These are phyloP conservation scores for Anoura caudifer DNA, from an alignment of 2,113 vertebrate species.

Conservation along the genomic window DNA sequence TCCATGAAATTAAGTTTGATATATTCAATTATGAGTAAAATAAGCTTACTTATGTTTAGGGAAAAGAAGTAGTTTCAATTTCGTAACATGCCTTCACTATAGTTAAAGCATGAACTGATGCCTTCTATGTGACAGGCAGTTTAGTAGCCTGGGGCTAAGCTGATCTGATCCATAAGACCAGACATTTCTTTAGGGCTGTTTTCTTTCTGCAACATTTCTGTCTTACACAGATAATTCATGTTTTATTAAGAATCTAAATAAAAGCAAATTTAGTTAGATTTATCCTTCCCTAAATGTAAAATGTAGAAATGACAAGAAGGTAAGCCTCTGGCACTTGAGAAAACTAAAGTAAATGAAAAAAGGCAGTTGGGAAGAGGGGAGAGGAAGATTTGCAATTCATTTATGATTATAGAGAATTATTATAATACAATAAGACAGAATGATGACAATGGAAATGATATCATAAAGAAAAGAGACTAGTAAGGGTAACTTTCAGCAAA, in stretches of 20 bases:
- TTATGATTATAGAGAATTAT: slow-evolving; percentile 17
- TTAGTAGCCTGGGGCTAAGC: slow-evolving; percentile 39
- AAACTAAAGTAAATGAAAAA: slow-evolving; percentile 12
- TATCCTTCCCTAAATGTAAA: slow-evolving; percentile 48
- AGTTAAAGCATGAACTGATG: slow-evolving; percentile 39
- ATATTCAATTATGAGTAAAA: slow-evolving; percentile 30
- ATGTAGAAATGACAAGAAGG: slow-evolving; percentile 22
- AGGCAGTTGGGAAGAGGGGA: neutral
- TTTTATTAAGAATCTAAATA: slow-evolving; percentile 64
- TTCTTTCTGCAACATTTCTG: slow-evolving; percentile 55
- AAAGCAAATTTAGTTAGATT: slow-evolving; percentile 51
- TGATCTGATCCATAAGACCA: slow-evolving; percentile 44
- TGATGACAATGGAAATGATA: neutral
- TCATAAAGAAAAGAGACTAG: neutral
- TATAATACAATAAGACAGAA: neutral
- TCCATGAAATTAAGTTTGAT: slow-evolving; percentile 17
- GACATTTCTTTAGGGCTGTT: slow-evolving; percentile 49
- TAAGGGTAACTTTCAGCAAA: neutral
- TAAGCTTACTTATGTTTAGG: neutral
- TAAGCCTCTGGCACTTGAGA: slow-evolving; percentile 43
- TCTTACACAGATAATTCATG: slow-evolving; percentile 34
- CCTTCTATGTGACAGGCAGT: slow-evolving; percentile 28
- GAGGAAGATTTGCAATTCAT: neutral
- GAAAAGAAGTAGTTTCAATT: neutral
- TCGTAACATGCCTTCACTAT: neutral